A percentile compares a stretch with the other conserved stretches of the same genome.
Conservation (phyloP, 2,888 invertebrate species). For the Tetragonisca angustula region DNA sequence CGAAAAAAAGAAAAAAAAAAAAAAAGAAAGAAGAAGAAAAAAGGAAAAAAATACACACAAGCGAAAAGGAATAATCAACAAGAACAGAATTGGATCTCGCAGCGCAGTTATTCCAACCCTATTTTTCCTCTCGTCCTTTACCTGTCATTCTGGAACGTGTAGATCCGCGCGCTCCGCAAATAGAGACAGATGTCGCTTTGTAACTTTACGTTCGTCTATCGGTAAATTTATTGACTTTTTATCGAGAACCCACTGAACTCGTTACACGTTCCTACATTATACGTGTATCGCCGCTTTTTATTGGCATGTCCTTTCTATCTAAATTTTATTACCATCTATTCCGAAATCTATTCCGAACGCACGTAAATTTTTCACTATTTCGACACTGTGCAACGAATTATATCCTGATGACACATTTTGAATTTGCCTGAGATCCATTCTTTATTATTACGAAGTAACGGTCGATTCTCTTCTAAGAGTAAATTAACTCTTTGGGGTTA, state of each 20-base stretch:
- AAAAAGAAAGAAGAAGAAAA: too few relatives aligned
- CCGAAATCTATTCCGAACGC: too few relatives aligned
- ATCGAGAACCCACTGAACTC: conserved; percentile 19
- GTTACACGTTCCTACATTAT: conserved; percentile 33
- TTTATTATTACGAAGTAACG: too few relatives aligned
- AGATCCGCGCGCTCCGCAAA: conserved; percentile 27
- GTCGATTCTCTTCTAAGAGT: too few relatives aligned
- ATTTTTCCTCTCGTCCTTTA: conserved; percentile 29
- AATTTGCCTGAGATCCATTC: too few relatives aligned
- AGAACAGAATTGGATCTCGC: conserved; percentile 30
- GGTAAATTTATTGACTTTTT: conserved; percentile 54
- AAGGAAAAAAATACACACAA: background rate
- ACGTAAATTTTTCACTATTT: too few relatives aligned
- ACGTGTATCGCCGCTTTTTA: conserved; percentile 37
- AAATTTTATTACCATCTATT: background rate
- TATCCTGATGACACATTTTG: too few relatives aligned
- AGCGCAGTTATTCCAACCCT: conserved; percentile 21
- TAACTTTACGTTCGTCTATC: conserved; percentile 36
- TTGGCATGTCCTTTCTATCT: conserved; percentile 12
- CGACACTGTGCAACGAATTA: too few relatives aligned
- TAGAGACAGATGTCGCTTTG: conserved; percentile 49
- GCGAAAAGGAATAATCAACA: conserved; percentile 49
- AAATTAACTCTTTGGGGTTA: too few relatives aligned
- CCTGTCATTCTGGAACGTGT: conserved; percentile 19
- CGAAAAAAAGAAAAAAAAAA: conserved; percentile 10